Conservation (phyloP, 2,113 vertebrate species). For the Oreocharis arfaki region DNA sequence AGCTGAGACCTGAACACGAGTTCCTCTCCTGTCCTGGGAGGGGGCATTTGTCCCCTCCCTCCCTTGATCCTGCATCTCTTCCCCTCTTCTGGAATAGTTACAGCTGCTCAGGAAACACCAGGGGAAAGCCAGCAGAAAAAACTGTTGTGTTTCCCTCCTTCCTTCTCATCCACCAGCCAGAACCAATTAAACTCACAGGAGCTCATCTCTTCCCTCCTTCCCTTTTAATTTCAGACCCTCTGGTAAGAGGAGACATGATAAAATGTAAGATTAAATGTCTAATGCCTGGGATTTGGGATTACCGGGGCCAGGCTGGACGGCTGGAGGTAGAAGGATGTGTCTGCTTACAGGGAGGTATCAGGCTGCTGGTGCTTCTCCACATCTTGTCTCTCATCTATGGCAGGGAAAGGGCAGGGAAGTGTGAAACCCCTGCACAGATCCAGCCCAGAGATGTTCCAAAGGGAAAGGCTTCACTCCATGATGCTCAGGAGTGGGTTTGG, state of each 20-base stretch:
- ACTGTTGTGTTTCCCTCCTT: not conserved
- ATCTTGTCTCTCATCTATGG: not conserved
- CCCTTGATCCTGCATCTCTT: not conserved
- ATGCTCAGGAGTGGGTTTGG: not conserved
- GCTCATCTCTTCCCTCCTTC: not conserved
- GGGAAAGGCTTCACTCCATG: rapidly evolving
- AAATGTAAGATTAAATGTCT: conserved; percentile 42
- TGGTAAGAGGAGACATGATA: not conserved
- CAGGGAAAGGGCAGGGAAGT: rapidly evolving
- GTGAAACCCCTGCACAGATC: not conserved
- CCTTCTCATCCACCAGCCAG: not conserved
- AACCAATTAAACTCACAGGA: not conserved
- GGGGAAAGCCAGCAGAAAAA: not conserved
- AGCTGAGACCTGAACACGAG: rapidly evolving
- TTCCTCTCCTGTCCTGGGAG: not conserved
- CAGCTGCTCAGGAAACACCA: not conserved
- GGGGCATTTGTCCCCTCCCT: not conserved
- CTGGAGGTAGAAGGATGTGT: not conserved
- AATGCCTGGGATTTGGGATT: conserved; percentile 35
- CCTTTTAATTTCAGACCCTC: conserved; percentile 30
- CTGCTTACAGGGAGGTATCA: not conserved
- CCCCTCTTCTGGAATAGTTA: not conserved
- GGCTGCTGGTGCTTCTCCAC: not conserved
- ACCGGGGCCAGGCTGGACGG: not conserved
- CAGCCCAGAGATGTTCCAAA: not conserved